phyloP scores from a whole-genome alignment of 1,140 invertebrate species.

The Formica selysi region DNA sequence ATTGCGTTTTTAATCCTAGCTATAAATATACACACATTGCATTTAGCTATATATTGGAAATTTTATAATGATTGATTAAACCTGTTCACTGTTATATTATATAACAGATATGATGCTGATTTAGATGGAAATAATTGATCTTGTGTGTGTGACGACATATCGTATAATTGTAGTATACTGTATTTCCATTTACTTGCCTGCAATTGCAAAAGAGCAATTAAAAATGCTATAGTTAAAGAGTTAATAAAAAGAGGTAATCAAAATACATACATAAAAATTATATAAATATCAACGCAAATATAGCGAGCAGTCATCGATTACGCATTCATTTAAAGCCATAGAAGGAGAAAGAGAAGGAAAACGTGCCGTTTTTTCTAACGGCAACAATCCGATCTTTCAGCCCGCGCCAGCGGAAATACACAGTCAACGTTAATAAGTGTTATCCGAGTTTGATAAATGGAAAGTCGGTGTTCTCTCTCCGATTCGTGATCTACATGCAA shows the following conservation, averaged over 20 bases:
- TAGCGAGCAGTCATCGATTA: neutral
- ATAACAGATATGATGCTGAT: no score
- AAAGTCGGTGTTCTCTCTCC: neutral
- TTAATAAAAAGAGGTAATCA: neutral
- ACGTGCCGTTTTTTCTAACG: neutral
- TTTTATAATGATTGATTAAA: no score
- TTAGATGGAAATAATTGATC: neutral
- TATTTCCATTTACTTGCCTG: neutral
- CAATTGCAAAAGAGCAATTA: neutral
- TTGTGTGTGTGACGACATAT: neutral
- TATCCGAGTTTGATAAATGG: slow-evolving; percentile 7
- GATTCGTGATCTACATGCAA: neutral
- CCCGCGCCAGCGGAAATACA: neutral
- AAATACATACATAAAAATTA: neutral
- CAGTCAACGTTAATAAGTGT: slow-evolving; percentile 32
- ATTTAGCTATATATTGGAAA: no score
- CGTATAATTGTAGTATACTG: no score
- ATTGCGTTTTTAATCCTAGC: no score
- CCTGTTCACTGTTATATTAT: no score
- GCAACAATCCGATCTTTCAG: neutral
- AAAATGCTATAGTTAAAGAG: neutral
- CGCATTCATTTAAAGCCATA: neutral
- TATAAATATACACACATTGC: no score
- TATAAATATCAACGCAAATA: neutral
- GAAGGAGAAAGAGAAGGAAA: neutral